Conservation (phyloP, 2,113 vertebrate species). For the Bubo scandiacus region DNA sequence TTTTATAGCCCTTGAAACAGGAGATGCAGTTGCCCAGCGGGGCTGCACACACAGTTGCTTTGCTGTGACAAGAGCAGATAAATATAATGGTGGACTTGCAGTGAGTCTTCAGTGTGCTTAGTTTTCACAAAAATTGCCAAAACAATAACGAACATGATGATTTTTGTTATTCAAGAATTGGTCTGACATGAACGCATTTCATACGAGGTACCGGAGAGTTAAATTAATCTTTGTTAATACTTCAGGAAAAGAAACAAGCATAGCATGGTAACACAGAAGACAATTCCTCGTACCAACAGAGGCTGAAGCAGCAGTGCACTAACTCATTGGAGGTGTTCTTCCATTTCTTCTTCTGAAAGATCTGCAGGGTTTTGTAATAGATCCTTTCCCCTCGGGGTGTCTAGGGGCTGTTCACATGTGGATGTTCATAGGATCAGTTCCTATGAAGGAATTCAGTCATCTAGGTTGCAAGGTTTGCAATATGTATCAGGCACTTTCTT, state of each 20-base stretch:
- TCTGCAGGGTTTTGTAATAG: background rate
- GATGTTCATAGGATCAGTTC: background rate
- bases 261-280: background rate
- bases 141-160: background rate
- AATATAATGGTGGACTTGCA: background rate
- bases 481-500: background rate
- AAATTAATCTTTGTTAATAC: background rate
- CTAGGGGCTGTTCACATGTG: background rate
- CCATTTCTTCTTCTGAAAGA: background rate
- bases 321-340: background rate
- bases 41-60: background rate
- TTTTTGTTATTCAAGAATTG: background rate
- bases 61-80: background rate
- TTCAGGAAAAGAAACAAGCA: background rate
- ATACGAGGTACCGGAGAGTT: background rate
- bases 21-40: background rate
- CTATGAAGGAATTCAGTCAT: background rate
- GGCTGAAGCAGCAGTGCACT: background rate
- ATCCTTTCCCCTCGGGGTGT: background rate
- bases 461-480: background rate
- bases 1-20: background rate
- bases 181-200: rapidly evolving
- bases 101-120: background rate
- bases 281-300: background rate
- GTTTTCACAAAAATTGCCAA: background rate